Evolutionary conservation across 2,113 vertebrate genomes (phyloP).

Genomic region (Circaetus gallicus): DNA sequence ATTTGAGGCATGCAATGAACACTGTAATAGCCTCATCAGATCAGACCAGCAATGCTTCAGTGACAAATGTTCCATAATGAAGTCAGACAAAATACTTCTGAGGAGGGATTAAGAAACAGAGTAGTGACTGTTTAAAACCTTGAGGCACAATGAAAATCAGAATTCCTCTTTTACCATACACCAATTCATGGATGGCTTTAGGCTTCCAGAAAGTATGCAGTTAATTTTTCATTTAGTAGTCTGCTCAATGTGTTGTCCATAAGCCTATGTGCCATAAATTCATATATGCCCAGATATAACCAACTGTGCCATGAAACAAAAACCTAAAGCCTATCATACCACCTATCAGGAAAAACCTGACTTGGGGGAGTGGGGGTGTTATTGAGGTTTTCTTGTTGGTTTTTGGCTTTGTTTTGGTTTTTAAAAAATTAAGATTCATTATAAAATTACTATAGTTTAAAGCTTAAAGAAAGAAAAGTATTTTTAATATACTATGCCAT

Average conservation of each 20-base stretch:
- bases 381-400: background rate
- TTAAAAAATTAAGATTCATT: background rate
- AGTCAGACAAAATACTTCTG: background rate
- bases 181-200: background rate
- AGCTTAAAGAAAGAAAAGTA: background rate
- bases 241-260: background rate
- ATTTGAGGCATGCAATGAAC: background rate
- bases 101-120: background rate
- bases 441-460: background rate
- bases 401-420: background rate
- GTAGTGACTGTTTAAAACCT: background rate
- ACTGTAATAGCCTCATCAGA: background rate
- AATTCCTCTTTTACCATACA: background rate
- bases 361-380: fast-evolving
- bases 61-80: background rate
- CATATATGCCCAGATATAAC: background rate
- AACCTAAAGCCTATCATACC: background rate
- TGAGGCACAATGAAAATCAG: background rate
- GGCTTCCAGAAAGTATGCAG: background rate
- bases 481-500: background rate
- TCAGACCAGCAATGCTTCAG: background rate
- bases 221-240: background rate
- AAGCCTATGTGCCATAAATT: background rate
- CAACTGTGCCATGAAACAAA: background rate
- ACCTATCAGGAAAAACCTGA: background rate